Evolutionary conservation across 2,113 vertebrate genomes (phyloP), one percentile per base, ranked within the genome.

Genomic region (Artemisiospiza belli): DNA sequence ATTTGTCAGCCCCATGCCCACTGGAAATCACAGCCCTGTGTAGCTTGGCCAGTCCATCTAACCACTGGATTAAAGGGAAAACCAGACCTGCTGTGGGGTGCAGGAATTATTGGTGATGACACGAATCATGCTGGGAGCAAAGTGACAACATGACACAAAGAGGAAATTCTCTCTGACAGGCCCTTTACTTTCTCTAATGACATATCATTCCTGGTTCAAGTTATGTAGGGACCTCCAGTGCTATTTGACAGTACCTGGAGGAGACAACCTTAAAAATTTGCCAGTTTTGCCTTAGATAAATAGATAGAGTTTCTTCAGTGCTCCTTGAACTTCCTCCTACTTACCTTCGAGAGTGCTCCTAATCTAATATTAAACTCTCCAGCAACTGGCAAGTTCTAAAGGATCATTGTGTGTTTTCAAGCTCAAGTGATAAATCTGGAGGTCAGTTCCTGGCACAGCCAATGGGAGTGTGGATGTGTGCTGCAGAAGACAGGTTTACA

Each of bases 361-460:
- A 80, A 84, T 66, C 70, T 77, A 19, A 67, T 85, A 85, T 37
- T 80, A 51, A 91, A 64, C 35, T 92, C 67, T 74, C 43, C 74
- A 85, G 91, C 46, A 82, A 89, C 15, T 82, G 94, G 89, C 81
- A 90, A 11, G 67, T 93, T 91, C 89, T 74, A 96, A 90, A 88
- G 78, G 73, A 74, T 55, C 90, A 27, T 57, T 92, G 72, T 78
- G 41, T 10, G 35, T 67, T 92, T 87, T 93, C 12, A 2, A n/a
- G 55, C 70, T 94, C 67, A 44, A 69, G 94, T 74, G 91, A 95
- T 95, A 95, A 95, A 96, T 88, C 84, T 94, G 84, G 67, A 92
- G 62, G 67, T 5, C n/a, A 77, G 84, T 19, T 95, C 78, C 84
- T 87, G 87, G 94, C 79, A 86, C 0, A 0, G 67, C 35, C 78